Base-by-base conservation (phyloP, 1,140 invertebrate genomes). In the Subanguina moxae region DNA sequence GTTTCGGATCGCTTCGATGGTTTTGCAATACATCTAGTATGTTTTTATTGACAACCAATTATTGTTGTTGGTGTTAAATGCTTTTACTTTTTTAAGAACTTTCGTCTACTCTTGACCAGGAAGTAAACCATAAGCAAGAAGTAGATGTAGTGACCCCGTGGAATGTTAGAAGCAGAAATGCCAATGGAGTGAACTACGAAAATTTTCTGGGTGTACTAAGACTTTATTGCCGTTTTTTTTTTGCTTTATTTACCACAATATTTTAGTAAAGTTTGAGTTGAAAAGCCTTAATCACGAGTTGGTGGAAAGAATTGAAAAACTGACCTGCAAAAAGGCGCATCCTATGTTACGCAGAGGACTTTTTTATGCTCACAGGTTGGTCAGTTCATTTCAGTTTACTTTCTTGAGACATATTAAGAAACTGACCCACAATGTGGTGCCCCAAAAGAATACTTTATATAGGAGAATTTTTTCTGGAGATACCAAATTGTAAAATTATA, bases 331-430 rank as follows among this genome's bases (percentile, higher is more conserved):
- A 79, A 89, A 88, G 78, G 89, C 89, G 0, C 95, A 98, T 85
- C 92, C 92, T 84, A 89, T 97, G 57, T 84, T 99, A 0, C 86
- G 88, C 71, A 86, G 95, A 76, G 93, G 93, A 19, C 90, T 97
- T 82, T 96, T 98, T 84, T 98, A 98, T 82, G 97, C 95, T 1
- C 95, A 99, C 82, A 86, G 94, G 86, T 86, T 32, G n/a, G n/a
- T n/a, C n/a, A n/a, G n/a, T n/a, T n/a, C n/a, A n/a, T n/a, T n/a
- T n/a, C n/a, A n/a, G 21, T 61, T 3, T 56, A n/a, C 15, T 70
- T 70, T 42, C 32, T 38, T 38, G 3, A 38, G 32, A 38, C 32
- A 38, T 38, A 38, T n/a, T n/a, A n/a, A n/a, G n/a, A n/a, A n/a
- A n/a, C n/a, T n/a, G n/a, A n/a, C n/a, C n/a, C n/a, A n/a, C n/a